phyloP scores from a whole-genome alignment of 2,797 vertebrate species.

The Xenops minutus region DNA sequence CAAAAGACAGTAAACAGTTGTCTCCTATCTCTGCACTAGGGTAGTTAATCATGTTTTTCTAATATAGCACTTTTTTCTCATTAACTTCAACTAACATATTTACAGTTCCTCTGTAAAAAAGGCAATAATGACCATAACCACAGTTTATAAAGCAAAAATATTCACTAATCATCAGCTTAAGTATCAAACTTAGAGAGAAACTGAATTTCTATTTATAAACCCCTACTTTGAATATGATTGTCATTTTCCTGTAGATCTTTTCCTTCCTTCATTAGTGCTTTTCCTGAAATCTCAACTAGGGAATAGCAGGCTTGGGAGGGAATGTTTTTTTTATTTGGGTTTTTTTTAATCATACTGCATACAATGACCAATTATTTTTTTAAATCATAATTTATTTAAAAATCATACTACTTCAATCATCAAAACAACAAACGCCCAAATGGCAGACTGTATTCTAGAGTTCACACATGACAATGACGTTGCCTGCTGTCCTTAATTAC shows the following conservation, averaged over 20 bases:
- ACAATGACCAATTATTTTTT: neutral
- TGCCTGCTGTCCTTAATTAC: neutral
- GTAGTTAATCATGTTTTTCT: neutral
- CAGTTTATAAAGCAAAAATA: neutral
- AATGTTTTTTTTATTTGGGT: neutral
- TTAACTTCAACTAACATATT: neutral
- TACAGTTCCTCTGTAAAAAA: neutral
- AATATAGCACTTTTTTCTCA: neutral
- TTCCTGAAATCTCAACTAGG: neutral
- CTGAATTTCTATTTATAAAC: neutral
- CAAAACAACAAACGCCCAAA: neutral
- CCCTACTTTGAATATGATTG: neutral
- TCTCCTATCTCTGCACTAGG: neutral
- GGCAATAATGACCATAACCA: neutral
- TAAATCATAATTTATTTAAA: fast-evolving
- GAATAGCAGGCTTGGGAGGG: neutral
- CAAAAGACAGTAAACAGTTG: neutral
- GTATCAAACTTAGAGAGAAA: neutral
- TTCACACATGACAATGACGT: neutral
- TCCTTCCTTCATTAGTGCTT: neutral
- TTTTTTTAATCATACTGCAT: neutral
- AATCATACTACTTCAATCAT: neutral
- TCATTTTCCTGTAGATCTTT: neutral
- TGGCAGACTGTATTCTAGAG: neutral
- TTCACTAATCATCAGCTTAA: neutral